Base-by-base conservation (phyloP, 37 sponge, comb jelly and placozoan genomes). In the Dysidea cf. avara region DNA sequence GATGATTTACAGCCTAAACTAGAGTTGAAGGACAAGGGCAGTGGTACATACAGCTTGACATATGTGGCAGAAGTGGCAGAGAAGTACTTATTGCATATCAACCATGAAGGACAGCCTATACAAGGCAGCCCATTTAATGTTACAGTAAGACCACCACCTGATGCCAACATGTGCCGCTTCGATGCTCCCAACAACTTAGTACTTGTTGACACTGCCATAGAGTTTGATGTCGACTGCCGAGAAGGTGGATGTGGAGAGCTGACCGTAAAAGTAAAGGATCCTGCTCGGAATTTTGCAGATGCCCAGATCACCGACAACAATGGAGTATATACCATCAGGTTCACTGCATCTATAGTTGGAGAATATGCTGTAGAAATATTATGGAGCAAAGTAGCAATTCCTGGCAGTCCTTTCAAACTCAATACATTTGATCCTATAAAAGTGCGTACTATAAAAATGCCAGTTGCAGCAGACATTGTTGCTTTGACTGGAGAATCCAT, bases 391-490 rank as follows among this genome's bases (percentile, higher is more conserved):
- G 43, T n/a, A 9, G 81, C 69, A 62, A 60, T 92, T 39, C 93
- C 93, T 33, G 90, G 90, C 7, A 69, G 78, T 7, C 93, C 93
- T 3, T 92, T 92, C 68, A 74, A 56, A 3, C 69, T 88, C 34
- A 63, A 54, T 53, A 53, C 82, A 49, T 49, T 46, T 53, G 79
- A 83, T 57, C 83, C 89, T 24, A 71, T 74, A 51, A 71, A 78
- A 20, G 30, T 39, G 36, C 33, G 57, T 33, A 66, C 82, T 16
- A 54, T 53, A 49, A 83, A 79, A 7, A 78, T 87, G 25, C 88
- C 88, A 28, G 82, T 79, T 34, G 79, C 88, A 26, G 63, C 69
- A 31, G 70, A 87, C 26, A 68, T 75, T 34, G 52, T 78, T 1
- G 49, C 69, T 16, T 53, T 75, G 47, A 64, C 86, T 16, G 86